Evolutionary conservation across 2,797 vertebrate species (phyloP).

Genomic region (Sebastes kiyomatsui): DNA sequence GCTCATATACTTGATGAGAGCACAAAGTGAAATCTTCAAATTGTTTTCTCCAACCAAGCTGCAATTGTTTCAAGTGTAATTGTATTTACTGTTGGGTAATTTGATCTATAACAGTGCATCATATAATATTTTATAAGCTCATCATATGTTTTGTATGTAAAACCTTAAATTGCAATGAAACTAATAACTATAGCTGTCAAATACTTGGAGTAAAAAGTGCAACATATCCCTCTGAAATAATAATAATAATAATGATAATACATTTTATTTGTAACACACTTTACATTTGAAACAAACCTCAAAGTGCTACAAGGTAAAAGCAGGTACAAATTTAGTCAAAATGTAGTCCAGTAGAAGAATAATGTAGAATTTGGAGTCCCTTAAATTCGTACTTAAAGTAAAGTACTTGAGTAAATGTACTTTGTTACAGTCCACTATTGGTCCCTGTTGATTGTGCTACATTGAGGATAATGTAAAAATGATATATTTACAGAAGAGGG

Average conservation of each 20-base stretch:
- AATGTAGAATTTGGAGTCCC: neutral
- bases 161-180: neutral
- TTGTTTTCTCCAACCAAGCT: neutral
- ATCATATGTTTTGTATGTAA: neutral
- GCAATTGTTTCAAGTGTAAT: neutral
- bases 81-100: neutral
- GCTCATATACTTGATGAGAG: neutral
- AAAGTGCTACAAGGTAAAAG: too few species aligned
- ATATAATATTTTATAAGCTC: neutral
- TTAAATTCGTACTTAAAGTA: neutral
- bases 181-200: neutral
- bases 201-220: neutral
- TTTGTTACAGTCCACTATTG: neutral
- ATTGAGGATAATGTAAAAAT: neutral
- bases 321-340: rapidly evolving
- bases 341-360: neutral
- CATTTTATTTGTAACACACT: too few species aligned
- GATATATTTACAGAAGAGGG: neutral
- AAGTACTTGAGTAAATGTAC: neutral
- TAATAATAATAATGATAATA: neutral
- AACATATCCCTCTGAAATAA: neutral
- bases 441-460: neutral
- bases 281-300: too few species aligned
- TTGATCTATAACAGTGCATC: neutral
- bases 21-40: neutral